Base-by-base conservation (phyloP, 2,113 vertebrate genomes). In the Cairina moschata region DNA sequence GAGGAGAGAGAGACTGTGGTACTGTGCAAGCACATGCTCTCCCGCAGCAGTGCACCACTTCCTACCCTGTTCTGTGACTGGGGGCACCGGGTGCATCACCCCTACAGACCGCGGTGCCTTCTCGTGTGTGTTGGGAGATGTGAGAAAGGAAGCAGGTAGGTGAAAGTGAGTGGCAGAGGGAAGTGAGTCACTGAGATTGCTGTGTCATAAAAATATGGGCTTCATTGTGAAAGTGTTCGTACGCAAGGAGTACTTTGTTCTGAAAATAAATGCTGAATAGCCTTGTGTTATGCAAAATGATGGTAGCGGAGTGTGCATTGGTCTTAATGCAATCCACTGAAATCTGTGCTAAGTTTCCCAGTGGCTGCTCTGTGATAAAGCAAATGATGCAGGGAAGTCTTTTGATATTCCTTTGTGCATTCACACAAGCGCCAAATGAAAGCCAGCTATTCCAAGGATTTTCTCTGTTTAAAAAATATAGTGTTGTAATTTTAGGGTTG, bases 311-410 rank as follows among this genome's bases (percentile, higher is more conserved):
- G 62, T 44, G 72, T 77, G 42, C n/a, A 46, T 9, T 69, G n/a
- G 15, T 74, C 76, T 83, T 93, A 38, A 88, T 82, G 54, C 29
- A 67, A 80, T 66, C 62, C 78, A 50, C 44, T 69, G 58, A 89
- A 91, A 95, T 72, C 77, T 82, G 83, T n/a, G 46, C 34, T 6
- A 46, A 74, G 50, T 94, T 91, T 94, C 87, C 67, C 67, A 83
- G 12, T 59, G 67, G 85, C 59, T 77, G 56, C 25, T 96, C 91
- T 83, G 55, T 0, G 3, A 77, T 79, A 42, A 85, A 83, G 67
- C 36, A 62, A 93, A 92, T 73, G 40, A 48, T 62, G 34, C 36
- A 58, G 50, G n/a, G 40, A 66, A 83, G 32, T 66, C 62, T 73
- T 90, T 52, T 83, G 81, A 44, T 74, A 75, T 36, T 62, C 10